A percentile compares a stretch with the other conserved stretches of the same genome.
Conservation (phyloP, 2,888 invertebrate species). For the Drosophila borealis region DNA sequence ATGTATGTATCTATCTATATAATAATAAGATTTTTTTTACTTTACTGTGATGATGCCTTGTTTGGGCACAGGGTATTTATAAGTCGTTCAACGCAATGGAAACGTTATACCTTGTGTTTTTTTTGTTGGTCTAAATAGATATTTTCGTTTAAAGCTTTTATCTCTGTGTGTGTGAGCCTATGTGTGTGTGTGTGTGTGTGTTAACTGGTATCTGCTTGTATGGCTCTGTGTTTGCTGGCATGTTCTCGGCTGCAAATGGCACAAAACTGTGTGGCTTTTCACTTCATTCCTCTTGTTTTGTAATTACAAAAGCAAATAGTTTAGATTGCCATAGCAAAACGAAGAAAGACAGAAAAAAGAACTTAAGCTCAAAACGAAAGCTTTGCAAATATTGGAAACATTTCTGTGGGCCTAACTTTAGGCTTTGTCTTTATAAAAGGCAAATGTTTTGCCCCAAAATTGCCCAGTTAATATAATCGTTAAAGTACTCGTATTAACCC, state of each 20-base stretch:
- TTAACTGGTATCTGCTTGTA: constrained; percentile 50
- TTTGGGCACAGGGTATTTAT: constrained; percentile 29
- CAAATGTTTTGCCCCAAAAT: constrained; percentile 1
- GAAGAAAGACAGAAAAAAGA: constrained; percentile 9
- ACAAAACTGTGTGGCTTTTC: constrained; percentile 72
- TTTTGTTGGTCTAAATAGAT: constrained; percentile 34
- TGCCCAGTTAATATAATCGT: constrained; percentile 35
- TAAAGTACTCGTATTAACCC: constrained; percentile 31
- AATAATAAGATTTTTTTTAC: background rate
- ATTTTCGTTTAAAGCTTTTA: constrained; percentile 37
- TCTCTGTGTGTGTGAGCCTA: constrained; percentile 16
- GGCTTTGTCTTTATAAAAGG: constrained; percentile 13
- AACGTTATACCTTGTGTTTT: constrained; percentile 19
- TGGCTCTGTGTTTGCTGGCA: constrained; percentile 33
- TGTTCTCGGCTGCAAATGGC: constrained; percentile 56
- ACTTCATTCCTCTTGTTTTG: constrained; percentile 69
- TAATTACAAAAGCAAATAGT: constrained; percentile 70
- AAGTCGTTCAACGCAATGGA: constrained; percentile 21
- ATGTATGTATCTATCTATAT: constrained; percentile 1
- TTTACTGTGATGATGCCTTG: constrained; percentile 36
- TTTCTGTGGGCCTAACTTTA: constrained; percentile 27
- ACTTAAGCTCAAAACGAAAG: constrained; percentile 27
- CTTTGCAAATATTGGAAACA: constrained; percentile 51
- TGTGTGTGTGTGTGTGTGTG: constrained; percentile 31
- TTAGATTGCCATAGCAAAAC: constrained; percentile 48